A percentile compares a stretch with the other conserved stretches of the same genome.
Conservation (phyloP, 2,888 invertebrate genomes). For the Dryomyza anilis region DNA sequence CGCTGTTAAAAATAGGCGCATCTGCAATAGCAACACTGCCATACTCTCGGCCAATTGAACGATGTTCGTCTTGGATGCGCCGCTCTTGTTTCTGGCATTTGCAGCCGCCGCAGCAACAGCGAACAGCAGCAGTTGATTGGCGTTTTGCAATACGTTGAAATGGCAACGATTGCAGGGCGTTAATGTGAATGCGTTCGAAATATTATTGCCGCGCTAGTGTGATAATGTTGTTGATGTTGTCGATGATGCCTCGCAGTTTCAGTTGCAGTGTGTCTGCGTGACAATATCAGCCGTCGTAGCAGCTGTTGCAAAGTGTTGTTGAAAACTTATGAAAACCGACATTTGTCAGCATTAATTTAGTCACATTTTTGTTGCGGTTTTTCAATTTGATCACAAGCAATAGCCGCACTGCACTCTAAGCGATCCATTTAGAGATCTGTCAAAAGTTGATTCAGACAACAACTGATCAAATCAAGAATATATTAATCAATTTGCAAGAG, state of each 20-base stretch:
- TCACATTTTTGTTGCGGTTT: too few species aligned
- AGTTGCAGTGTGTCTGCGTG: slow-evolving; percentile 6
- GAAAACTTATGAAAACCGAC: slow-evolving; percentile 14
- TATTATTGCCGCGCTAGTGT: neutral
- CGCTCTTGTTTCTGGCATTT: neutral
- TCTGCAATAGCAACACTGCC: slow-evolving; percentile 19
- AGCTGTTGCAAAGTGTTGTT: slow-evolving; percentile 19
- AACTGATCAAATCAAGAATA: too few species aligned
- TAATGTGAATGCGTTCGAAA: neutral
- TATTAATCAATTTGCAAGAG: too few species aligned
- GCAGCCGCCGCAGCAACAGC: neutral
- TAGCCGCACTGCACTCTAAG: too few species aligned
- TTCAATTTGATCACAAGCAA: too few species aligned
- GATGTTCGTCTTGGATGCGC: neutral
- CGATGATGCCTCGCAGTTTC: slow-evolving; percentile 6
- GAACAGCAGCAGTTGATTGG: slow-evolving; percentile 26
- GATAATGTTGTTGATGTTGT: slow-evolving; percentile 6
- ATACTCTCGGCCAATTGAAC: slow-evolving; percentile 19
- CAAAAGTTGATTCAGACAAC: too few species aligned
- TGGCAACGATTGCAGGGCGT: slow-evolving; percentile 16
- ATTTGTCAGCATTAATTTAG: slow-evolving; percentile 5
- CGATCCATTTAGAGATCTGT: too few species aligned
- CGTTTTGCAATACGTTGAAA: slow-evolving; percentile 27
- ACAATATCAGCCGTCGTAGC: neutral
- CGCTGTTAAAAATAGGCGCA: slow-evolving; percentile 18